Percentiles rank a stretch among this genome's conserved stretches.
These are phyloP conservation scores for Meloidogyne floridensis DNA, from an alignment of 1,140 invertebrate genomes.

Conservation along the genomic window DNA sequence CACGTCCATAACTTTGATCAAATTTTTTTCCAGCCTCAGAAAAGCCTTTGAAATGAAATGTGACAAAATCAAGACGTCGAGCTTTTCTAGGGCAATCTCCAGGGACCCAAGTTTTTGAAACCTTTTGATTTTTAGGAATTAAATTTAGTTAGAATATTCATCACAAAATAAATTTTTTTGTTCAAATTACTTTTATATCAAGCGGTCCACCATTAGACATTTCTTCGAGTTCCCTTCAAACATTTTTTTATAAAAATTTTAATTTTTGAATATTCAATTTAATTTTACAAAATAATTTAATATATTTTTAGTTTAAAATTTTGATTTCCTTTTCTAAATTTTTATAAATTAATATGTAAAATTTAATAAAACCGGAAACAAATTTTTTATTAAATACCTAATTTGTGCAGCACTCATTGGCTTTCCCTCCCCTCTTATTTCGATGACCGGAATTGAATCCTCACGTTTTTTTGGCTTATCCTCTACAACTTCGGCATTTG, in stretches of 20 bases:
- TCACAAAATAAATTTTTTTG: too few relatives aligned
- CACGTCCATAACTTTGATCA: slow-evolving; percentile 62
- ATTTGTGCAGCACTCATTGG: slow-evolving; percentile 65
- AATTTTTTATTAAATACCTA: not conserved
- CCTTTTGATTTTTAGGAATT: slow-evolving; percentile 17
- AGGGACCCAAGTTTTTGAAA: slow-evolving; percentile 59
- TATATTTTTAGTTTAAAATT: too few relatives aligned
- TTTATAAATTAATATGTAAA: too few relatives aligned
- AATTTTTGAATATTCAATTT: too few relatives aligned
- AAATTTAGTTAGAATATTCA: too few relatives aligned
- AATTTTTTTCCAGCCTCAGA: slow-evolving; percentile 64
- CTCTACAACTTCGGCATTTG: not conserved
- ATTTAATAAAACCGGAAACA: too few relatives aligned
- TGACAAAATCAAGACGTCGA: slow-evolving; percentile 59
- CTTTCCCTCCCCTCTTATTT: slow-evolving; percentile 64
- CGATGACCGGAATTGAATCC: slow-evolving; percentile 63
- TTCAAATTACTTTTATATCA: slow-evolving; percentile 60
- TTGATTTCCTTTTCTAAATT: too few relatives aligned
- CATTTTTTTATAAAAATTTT: not conserved
- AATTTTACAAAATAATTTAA: not conserved
- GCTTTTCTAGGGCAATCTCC: slow-evolving; percentile 54
- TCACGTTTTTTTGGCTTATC: slow-evolving; percentile 42
- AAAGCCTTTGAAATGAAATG: slow-evolving; percentile 66
- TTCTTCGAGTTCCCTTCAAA: slow-evolving; percentile 54
- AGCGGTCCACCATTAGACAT: slow-evolving; percentile 59